phyloP scores from a whole-genome alignment of 2,113 vertebrate genomes.

The Dasyornis broadbenti region DNA sequence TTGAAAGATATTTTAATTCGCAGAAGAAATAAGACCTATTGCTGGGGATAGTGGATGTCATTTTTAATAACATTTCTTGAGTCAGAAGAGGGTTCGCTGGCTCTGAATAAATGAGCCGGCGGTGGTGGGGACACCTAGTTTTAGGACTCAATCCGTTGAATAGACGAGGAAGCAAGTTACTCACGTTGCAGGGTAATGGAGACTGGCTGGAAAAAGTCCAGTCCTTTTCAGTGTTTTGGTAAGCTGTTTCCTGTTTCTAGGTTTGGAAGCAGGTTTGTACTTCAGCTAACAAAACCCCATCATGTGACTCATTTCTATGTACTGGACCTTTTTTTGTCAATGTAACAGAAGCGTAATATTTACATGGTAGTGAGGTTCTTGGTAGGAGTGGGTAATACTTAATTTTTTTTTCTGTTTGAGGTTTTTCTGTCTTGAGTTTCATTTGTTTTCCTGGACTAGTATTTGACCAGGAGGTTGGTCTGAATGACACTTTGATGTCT shows the following conservation, averaged over 20 bases:
- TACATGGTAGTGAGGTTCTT: not conserved
- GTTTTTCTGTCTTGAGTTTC: not conserved
- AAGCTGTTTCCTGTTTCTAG: rapidly evolving
- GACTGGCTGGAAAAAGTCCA: not conserved
- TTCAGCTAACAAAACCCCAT: rapidly evolving
- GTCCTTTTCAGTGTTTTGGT: not conserved
- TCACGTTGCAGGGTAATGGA: rapidly evolving
- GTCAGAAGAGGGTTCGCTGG: not conserved
- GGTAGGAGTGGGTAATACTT: not conserved
- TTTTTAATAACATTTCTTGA: not conserved
- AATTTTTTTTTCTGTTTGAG: not conserved
- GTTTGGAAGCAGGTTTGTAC: not conserved
- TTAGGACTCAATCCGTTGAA: not conserved
- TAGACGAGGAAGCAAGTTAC: not conserved
- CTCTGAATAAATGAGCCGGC: rapidly evolving
- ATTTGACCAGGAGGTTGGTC: not conserved
- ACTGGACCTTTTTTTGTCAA: not conserved
- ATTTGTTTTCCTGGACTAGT: not conserved
- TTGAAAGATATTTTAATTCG: not conserved
- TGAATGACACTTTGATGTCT: rapidly evolving
- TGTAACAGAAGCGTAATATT: not conserved
- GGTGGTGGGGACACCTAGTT: rapidly evolving
- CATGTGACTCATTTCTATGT: rapidly evolving
- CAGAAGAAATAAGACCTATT: not conserved
- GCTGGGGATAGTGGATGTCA: rapidly evolving